Percentiles rank a stretch among this genome's conserved stretches.
Evolutionary conservation across 2,797 vertebrate species (phyloP).

Genomic region (Pachyuromys duprasi): DNA sequence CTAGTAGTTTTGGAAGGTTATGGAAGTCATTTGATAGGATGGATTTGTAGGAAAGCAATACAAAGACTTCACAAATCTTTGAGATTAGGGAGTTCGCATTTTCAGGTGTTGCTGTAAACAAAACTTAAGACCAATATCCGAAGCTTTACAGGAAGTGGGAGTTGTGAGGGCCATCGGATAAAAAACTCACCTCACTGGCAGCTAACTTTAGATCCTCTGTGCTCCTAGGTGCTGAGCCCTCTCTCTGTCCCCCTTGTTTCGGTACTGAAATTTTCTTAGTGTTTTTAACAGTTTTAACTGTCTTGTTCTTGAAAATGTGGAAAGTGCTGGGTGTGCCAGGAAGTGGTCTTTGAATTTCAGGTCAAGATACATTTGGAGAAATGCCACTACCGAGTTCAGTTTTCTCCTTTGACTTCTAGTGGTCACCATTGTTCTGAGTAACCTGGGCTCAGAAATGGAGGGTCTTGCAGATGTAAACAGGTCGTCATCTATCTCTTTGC

Average conservation of each 20-base stretch:
- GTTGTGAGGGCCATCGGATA: not conserved
- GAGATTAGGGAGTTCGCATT: not conserved
- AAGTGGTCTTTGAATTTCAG: not conserved
- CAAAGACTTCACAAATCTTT: not conserved
- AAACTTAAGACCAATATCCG: not conserved
- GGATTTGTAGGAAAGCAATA: not conserved
- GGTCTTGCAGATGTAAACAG: not conserved
- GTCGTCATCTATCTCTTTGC: not conserved
- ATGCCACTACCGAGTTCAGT: not conserved
- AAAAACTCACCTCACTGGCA: not conserved
- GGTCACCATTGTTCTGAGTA: not conserved
- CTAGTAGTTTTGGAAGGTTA: not conserved
- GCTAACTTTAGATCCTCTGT: not conserved
- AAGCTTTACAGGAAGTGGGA: not conserved
- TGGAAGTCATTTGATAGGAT: not conserved
- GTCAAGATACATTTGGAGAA: not conserved
- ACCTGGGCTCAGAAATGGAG: not conserved
- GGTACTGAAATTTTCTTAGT: not conserved
- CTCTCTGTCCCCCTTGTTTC: not conserved
- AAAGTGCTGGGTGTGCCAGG: not conserved
- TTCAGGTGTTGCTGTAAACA: conserved; percentile 41
- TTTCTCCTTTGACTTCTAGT: not conserved
- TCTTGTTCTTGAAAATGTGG: not conserved
- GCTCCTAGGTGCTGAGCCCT: not conserved
- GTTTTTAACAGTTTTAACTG: not conserved